Base-by-base conservation (phyloP, 2,113 vertebrate genomes). In the Xenopus borealis region DNA sequence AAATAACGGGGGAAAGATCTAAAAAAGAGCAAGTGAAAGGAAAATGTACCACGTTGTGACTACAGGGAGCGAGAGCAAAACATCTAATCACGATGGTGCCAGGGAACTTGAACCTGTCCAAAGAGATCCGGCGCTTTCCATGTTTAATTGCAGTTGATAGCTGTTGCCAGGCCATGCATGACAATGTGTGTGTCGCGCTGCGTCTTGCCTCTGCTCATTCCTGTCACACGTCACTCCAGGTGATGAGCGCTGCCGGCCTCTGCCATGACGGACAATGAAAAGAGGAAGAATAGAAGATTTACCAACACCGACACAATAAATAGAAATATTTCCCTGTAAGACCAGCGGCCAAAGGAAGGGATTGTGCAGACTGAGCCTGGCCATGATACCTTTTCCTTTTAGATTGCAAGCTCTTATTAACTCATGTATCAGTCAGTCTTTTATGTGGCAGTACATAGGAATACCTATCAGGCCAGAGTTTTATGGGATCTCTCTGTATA, bases 101-200 rank as follows among this genome's bases (percentile, higher is more conserved):
- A 89, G 92, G 85, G 88, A 90, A 90, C 91, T 92, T 88, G 86
- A 92, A 91, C 86, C 89, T 94, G 93, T 95, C 91, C 85, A 87
- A 87, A 92, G 88, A 82, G 88, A 94, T 94, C 88, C 85, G 4
- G 70, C 23, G 83, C 81, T 81, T 82, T 81, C 79, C 58, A 23
- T 81, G 85, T 86, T 90, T 94, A 94, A 94, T 94, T 92, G 91
- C 85, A 86, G 66, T 81, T 93, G 93, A 93, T 94, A 88, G 91
- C 86, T 88, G 86, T 86, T 86, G 87, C 86, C 88, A 90, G 88
- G 85, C 86, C 89, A 91, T 90, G 91, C 91, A 87, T 92, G 89
- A 82, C 86, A 85, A 89, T 85, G 83, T 66, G 72, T 79, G 84
- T 65, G 55, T 82, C 57, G 58, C 85, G 72, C 88, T 85, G 86